Evolutionary conservation across 2,888 invertebrate species (phyloP).

Genomic region (Aricia artaxerxes): DNA sequence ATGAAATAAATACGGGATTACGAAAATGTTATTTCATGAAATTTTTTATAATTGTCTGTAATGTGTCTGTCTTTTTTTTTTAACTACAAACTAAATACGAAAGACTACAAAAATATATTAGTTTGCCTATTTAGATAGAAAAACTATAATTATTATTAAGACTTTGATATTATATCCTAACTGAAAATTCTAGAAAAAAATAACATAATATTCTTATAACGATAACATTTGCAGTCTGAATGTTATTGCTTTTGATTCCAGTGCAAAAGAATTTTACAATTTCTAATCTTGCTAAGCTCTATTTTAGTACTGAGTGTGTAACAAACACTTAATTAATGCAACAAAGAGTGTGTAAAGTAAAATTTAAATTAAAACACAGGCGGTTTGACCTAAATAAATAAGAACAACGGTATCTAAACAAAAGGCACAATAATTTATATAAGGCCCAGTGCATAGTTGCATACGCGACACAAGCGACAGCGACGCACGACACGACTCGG

Average conservation of each 20-base stretch:
- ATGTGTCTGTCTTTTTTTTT: too few species aligned
- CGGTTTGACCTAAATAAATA: constrained; percentile 12
- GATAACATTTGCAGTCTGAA: background rate
- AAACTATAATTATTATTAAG: too few species aligned
- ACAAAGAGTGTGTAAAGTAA: constrained; percentile 28
- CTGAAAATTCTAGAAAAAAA: too few species aligned
- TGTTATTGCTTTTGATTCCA: background rate
- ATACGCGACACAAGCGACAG: background rate
- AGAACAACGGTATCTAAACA: constrained; percentile 22
- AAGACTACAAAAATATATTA: too few species aligned
- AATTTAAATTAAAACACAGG: constrained; percentile 28
- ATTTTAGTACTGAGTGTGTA: background rate
- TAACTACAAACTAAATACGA: too few species aligned
- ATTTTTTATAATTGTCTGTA: background rate
- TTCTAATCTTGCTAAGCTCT: background rate
- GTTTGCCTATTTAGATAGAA: too few species aligned
- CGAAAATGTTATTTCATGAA: constrained; percentile 2
- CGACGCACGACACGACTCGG: background rate
- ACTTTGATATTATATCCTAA: too few species aligned
- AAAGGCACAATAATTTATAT: constrained; percentile 28
- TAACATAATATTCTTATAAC: too few species aligned
- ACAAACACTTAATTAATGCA: background rate
- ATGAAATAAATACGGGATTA: constrained; percentile 54
- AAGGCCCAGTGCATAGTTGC: background rate
- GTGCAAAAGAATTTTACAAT: background rate